Conservation (phyloP, 2,797 vertebrate species). For the Scolopax bukidnonensis region DNA sequence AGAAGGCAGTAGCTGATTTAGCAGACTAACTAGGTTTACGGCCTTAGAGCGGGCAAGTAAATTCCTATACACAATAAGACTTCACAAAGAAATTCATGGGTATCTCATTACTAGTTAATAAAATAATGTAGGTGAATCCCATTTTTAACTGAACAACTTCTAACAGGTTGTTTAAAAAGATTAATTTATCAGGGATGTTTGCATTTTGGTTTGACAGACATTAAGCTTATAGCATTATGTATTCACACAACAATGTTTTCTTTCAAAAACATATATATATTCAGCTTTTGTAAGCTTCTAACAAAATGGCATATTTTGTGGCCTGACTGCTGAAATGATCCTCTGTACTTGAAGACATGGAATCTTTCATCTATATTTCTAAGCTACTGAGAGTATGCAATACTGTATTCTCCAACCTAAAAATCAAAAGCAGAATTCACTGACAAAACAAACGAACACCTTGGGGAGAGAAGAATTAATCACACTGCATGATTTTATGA, state of each 20-base stretch:
- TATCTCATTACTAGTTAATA: background rate
- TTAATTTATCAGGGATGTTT: background rate
- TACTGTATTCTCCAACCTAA: background rate
- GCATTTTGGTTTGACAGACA: background rate
- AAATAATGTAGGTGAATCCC: background rate
- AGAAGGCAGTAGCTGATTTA: constrained; percentile 21
- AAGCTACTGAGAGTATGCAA: background rate
- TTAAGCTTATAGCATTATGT: background rate
- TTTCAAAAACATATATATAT: background rate
- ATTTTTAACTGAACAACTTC: background rate
- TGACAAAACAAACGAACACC: background rate
- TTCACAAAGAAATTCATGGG: background rate
- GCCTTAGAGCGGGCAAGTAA: background rate
- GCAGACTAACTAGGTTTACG: background rate
- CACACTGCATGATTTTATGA: background rate
- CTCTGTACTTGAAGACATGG: background rate
- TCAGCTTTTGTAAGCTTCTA: background rate
- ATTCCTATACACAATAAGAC: background rate
- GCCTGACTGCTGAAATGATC: background rate
- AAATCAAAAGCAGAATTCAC: background rate
- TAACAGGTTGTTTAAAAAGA: background rate
- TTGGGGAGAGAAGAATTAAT: background rate
- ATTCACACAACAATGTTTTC: background rate
- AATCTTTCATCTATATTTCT: background rate
- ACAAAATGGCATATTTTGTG: background rate